Conservation (phyloP, 2,113 vertebrate species). For the Cyphotilapia sp. region DNA sequence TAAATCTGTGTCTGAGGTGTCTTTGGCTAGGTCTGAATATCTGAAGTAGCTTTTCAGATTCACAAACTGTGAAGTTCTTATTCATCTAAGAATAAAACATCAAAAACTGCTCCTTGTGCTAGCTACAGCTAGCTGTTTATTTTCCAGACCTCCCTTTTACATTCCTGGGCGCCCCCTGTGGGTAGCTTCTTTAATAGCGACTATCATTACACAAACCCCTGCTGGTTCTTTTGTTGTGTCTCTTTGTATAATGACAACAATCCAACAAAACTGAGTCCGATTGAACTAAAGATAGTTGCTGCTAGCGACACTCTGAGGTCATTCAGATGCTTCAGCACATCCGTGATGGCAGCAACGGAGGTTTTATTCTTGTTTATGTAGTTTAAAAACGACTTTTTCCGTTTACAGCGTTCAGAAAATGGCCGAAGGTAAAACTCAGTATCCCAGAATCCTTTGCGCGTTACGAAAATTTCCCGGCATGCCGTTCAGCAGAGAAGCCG, state of each 20-base stretch:
- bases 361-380: not conserved
- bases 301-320: not conserved
- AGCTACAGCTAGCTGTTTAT: not conserved
- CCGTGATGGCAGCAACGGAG: not conserved
- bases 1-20: not conserved
- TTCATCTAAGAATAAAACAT: not conserved
- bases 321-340: not conserved
- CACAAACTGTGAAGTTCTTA: not conserved
- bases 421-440: not conserved
- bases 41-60: not conserved
- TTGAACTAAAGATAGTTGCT: not conserved
- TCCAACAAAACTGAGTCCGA: not conserved
- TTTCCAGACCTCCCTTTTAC: not conserved
- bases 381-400: not conserved
- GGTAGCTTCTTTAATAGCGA: not conserved
- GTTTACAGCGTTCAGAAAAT: not conserved
- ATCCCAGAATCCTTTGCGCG: not conserved
- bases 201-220: not conserved
- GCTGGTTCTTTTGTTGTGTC: not conserved
- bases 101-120: not conserved
- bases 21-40: not conserved
- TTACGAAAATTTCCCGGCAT: slow-evolving; percentile 27
- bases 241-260: not conserved
- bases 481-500: not conserved
- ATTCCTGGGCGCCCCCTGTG: not conserved